Base-by-base conservation (phyloP, 2,888 invertebrate species). In the Amiota minor region DNA sequence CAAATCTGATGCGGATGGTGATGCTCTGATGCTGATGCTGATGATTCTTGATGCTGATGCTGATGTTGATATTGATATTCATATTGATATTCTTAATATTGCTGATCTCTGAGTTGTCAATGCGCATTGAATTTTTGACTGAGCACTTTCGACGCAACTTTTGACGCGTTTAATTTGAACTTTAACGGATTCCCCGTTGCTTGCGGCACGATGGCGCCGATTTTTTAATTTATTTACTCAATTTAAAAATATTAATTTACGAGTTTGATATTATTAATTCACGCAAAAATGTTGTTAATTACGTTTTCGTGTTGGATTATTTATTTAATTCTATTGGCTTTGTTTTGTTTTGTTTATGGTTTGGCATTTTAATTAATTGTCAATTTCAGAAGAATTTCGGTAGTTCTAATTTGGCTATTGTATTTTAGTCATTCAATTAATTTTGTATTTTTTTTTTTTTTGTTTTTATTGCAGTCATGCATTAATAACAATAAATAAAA, bases 281-380 rank as follows among this genome's bases (percentile, higher is more conserved):
- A 18, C 72, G 74, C 72, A 68, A 71, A 77, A 74, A 80, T 80
- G 72, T 74, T 79, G 74, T 75, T 80, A 78, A 84, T 81, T 85
- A 74, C 70, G 74, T 70, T 61, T 77, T 59, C 45, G 70, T 18
- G 46, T 65, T 72, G 78, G 78, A 80, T 82, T 84, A 16, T 59
- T 35, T 12, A 59, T 68, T 49, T 35, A 23, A 16, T 23, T 49
- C 14, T 23, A 18, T 64, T 16, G 14, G 16, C 47, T 55, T 55
- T 64, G 64, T 64, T 73, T 73, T 68, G 68, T 72, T 9, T 62
- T 46, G 46, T 71, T 71, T 35, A 35, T 35, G 35, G 35, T 35
- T 35, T 35, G 35, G 35, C 35, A 35, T 35, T 4, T 35, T 35
- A 35, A 35, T 35, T 35, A 6, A 35, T 35, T 35, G 35, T 6